phyloP scores from a whole-genome alignment of 2,797 vertebrate genomes.

The Bufotes viridis region DNA sequence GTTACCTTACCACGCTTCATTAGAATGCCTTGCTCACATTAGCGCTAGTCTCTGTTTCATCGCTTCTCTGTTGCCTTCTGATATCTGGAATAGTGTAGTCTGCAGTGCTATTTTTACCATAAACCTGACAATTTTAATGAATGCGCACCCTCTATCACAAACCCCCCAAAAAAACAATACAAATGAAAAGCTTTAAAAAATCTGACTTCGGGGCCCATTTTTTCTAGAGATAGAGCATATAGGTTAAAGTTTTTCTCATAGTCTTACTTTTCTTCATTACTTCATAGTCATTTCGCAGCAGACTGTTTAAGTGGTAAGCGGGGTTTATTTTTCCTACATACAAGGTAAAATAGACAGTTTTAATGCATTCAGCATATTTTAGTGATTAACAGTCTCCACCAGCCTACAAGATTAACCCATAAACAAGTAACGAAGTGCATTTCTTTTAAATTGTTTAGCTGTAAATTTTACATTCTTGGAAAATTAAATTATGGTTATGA shows the following conservation, averaged over 20 bases:
- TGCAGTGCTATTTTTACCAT: neutral
- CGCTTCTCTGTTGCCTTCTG: neutral
- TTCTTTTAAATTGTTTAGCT: neutral
- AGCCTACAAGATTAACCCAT: neutral
- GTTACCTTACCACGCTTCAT: no score
- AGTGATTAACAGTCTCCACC: slow-evolving; percentile 5
- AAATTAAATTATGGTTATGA: neutral
- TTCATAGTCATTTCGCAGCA: neutral
- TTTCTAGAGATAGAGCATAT: neutral
- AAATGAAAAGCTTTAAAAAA: neutral
- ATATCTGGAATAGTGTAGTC: neutral
- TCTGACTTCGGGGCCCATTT: neutral
- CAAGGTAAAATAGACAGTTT: neutral
- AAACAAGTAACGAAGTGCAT: neutral
- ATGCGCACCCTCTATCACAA: neutral
- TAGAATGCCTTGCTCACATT: neutral
- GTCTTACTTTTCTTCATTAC: neutral
- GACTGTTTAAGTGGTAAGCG: neutral
- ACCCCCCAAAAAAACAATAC: neutral
- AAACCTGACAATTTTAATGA: neutral
- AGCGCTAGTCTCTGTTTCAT: neutral
- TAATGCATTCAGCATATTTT: slow-evolving; percentile 8
- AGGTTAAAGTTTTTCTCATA: no score
- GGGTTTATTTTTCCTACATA: neutral
- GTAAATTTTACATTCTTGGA: neutral